These are phyloP conservation scores for Clupea harengus DNA, from an alignment of 2,113 vertebrate genomes.

Conservation along the genomic window DNA sequence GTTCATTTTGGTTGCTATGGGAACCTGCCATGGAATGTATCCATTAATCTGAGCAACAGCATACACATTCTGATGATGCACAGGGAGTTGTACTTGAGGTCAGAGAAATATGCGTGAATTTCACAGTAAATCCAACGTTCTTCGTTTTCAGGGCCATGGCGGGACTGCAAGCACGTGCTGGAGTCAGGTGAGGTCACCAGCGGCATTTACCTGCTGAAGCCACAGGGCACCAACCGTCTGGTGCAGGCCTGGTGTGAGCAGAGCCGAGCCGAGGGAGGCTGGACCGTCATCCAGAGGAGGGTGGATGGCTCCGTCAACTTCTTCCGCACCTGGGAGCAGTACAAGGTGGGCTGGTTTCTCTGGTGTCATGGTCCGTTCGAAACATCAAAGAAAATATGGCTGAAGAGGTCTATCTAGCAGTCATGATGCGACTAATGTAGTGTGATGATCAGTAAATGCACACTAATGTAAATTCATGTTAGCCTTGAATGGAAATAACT, in stretches of 20 bases:
- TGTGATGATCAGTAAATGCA: neutral
- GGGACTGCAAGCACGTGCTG: conserved; percentile 78
- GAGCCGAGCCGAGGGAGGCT: conserved; percentile 75
- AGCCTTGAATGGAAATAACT: too few relatives aligned
- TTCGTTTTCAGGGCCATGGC: conserved; percentile 77
- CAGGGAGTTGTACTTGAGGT: too few relatives aligned
- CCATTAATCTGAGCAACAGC: too few relatives aligned
- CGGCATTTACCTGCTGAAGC: conserved; percentile 79
- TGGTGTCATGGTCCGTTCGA: neutral
- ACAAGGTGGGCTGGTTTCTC: conserved; percentile 71
- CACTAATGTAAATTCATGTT: neutral
- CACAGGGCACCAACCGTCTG: conserved; percentile 66
- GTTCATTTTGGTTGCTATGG: too few relatives aligned
- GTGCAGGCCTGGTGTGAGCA: conserved; percentile 88
- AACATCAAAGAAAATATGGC: neutral
- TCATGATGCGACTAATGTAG: neutral
- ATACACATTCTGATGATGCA: too few relatives aligned
- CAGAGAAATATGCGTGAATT: neutral
- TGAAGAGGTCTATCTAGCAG: neutral
- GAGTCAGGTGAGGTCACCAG: conserved; percentile 72
- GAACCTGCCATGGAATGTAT: too few relatives aligned
- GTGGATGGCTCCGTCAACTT: conserved; percentile 88
- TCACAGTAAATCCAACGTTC: neutral
- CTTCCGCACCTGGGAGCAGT: conserved; percentile 87
- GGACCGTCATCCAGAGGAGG: conserved; percentile 86